A percentile compares a stretch with the other conserved stretches of the same genome.
Evolutionary conservation across 2,797 vertebrate genomes (phyloP).

Genomic region (Ciconia nigra): DNA sequence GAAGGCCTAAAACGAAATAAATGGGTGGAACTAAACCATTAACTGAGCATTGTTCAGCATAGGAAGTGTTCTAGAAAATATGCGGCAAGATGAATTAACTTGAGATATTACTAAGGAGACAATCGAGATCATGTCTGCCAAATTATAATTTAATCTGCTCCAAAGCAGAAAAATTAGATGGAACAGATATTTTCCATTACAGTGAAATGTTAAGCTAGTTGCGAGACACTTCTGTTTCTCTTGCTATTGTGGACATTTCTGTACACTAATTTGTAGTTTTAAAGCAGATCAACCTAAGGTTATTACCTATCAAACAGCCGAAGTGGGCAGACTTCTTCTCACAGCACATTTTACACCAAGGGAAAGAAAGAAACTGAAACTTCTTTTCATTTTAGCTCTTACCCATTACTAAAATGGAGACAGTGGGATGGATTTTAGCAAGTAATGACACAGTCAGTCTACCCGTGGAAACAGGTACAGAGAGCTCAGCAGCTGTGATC

Average conservation of each 20-base stretch:
- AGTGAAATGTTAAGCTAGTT: neutral
- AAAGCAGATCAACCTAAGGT: neutral
- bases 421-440: neutral
- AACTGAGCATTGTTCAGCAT: neutral
- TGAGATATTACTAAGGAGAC: neutral
- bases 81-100: neutral
- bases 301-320: neutral
- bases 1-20: neutral
- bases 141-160: neutral
- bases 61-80: neutral
- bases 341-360: neutral
- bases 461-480: neutral
- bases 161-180: neutral
- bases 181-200: neutral
- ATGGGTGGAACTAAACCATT: conserved; percentile 34
- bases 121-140: neutral
- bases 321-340: neutral
- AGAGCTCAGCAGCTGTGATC: neutral
- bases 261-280: neutral
- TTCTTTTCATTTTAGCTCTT: neutral
- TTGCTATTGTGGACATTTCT: neutral
- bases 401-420: neutral
- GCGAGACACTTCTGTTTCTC: neutral
- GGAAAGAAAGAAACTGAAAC: neutral
- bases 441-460: neutral